These are phyloP conservation scores for Nasonia vitripennis DNA, from an alignment of 1,140 invertebrate genomes.

Conservation along the genomic window DNA sequence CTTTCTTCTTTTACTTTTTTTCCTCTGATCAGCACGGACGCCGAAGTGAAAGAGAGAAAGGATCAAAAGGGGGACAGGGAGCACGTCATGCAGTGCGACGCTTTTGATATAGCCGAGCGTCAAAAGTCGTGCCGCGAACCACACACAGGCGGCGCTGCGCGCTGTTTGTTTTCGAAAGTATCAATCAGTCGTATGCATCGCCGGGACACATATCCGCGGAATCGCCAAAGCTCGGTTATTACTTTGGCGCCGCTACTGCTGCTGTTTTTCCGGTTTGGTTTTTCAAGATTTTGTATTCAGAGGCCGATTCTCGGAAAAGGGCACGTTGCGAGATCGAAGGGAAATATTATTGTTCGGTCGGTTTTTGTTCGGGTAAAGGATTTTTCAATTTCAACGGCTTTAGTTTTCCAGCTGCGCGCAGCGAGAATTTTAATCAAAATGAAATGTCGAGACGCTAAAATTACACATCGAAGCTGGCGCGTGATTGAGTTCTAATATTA, in stretches of 20 bases:
- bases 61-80: neutral
- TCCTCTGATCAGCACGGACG: neutral
- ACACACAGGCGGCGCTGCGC: neutral
- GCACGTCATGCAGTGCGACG: neutral
- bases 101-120: neutral
- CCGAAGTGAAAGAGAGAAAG: neutral
- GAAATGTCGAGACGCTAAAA: too few relatives aligned
- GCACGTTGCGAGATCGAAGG: too few relatives aligned
- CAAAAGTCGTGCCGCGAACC: neutral
- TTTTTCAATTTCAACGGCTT: too few relatives aligned
- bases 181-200: conserved; percentile 31
- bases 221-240: neutral
- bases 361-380: too few relatives aligned
- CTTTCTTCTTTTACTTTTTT: neutral
- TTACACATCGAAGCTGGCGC: neutral
- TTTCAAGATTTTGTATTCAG: neutral
- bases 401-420: too few relatives aligned
- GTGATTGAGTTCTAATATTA: neutral
- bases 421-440: neutral
- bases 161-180: conserved; percentile 11
- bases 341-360: too few relatives aligned
- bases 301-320: too few relatives aligned
- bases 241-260: neutral
- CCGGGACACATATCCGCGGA: neutral
- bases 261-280: neutral